Conservation (phyloP, 2,797 vertebrate species). For the Sebastiscus tertius region DNA sequence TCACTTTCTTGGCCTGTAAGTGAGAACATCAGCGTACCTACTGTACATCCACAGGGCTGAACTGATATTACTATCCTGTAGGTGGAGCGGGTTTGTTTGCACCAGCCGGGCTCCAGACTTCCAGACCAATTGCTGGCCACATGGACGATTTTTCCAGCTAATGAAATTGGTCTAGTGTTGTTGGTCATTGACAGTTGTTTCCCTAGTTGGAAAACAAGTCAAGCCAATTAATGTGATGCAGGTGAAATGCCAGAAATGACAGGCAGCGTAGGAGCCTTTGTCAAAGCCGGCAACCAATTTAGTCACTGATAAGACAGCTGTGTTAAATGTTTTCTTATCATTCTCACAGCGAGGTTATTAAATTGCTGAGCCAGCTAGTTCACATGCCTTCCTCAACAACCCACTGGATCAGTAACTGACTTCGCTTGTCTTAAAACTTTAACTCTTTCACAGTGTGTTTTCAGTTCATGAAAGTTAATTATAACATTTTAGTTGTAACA, state of each 20-base stretch:
- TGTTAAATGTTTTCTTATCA: not conserved
- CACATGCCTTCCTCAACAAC: not conserved
- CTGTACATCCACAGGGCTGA: not conserved
- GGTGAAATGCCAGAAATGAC: not conserved
- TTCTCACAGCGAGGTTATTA: not conserved
- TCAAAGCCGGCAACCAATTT: not conserved
- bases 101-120: not conserved
- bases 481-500: no score
- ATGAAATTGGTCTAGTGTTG: not conserved
- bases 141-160: not conserved
- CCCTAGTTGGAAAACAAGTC: not conserved
- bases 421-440: not conserved
- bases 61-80: not conserved
- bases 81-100: not conserved
- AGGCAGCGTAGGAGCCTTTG: not conserved
- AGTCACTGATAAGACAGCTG: not conserved
- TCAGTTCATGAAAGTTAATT: no score
- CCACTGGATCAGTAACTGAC: not conserved
- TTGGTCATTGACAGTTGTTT: not conserved
- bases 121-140: not conserved
- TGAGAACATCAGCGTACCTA: not conserved
- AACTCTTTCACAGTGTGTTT: no score
- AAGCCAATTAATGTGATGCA: not conserved
- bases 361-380: not conserved
- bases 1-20: constrained; percentile 13